phyloP scores from a whole-genome alignment of 2,888 invertebrate species.

The Palloptera scutellata region DNA sequence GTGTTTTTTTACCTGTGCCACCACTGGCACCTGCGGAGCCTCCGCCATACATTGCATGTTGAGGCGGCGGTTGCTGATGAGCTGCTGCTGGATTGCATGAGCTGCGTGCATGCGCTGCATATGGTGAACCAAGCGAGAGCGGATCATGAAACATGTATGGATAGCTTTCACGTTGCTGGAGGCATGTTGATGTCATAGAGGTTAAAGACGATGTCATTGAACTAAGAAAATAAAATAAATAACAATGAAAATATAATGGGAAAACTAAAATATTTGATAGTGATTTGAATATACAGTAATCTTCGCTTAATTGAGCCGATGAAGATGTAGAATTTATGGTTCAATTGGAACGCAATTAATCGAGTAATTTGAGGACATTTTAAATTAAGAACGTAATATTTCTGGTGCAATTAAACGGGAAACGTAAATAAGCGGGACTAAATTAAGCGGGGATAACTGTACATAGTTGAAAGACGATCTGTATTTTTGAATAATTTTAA shows the following conservation, averaged over 20 bases:
- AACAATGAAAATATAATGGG: not conserved
- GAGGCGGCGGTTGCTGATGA: slow-evolving; percentile 77
- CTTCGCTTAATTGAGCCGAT: not conserved
- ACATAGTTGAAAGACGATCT: too few species aligned
- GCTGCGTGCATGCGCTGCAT: slow-evolving; percentile 76
- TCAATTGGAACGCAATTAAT: too few species aligned
- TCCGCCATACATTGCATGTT: slow-evolving; percentile 72
- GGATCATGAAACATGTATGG: slow-evolving; percentile 94
- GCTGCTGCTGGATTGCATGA: slow-evolving; percentile 78
- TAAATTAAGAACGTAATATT: too few species aligned
- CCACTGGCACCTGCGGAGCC: slow-evolving; percentile 34
- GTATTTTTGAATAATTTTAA: too few species aligned
- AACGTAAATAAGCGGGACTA: too few species aligned
- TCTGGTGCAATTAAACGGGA: too few species aligned
- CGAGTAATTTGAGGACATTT: too few species aligned
- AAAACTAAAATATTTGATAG: not conserved
- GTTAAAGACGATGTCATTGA: slow-evolving; percentile 84
- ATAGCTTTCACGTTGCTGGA: slow-evolving; percentile 85
- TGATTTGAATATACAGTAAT: not conserved
- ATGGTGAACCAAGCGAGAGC: slow-evolving; percentile 76
- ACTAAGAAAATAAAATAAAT: slow-evolving; percentile 65
- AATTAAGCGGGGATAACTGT: too few species aligned
- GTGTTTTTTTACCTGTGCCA: slow-evolving; percentile 51
- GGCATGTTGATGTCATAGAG: slow-evolving; percentile 82
- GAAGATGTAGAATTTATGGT: too few species aligned